phyloP scores from a whole-genome alignment of 2,797 vertebrate genomes.

The Eutrigla gurnardus region DNA sequence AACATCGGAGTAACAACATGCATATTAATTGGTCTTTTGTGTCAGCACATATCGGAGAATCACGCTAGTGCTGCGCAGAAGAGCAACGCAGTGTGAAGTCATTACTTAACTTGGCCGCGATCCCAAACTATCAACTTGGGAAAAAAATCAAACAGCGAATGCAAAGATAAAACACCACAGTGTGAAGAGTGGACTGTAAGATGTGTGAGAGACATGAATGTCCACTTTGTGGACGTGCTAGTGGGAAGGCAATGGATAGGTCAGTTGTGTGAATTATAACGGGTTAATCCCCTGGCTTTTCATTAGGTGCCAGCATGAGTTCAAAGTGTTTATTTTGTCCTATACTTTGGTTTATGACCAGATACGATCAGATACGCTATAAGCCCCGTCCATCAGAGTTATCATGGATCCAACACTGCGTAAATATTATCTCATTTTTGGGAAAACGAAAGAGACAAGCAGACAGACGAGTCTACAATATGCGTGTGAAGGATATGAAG shows the following conservation, averaged over 20 bases:
- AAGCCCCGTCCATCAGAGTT: neutral
- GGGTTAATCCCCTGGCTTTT: no score
- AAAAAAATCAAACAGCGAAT: constrained; percentile 39
- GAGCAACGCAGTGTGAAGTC: constrained; percentile 58
- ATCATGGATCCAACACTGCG: neutral
- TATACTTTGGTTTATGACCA: neutral
- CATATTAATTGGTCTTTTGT: constrained; percentile 71
- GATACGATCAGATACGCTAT: neutral
- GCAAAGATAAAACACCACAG: constrained; percentile 37
- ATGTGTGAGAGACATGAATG: constrained; percentile 6
- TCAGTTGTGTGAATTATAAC: no score
- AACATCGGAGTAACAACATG: constrained; percentile 69
- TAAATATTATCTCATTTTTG: neutral
- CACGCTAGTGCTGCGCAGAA: constrained; percentile 43
- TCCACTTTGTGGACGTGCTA: neutral
- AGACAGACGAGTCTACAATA: neutral
- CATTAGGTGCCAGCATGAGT: neutral
- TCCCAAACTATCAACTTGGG: constrained; percentile 61
- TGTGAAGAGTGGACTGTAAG: constrained; percentile 14
- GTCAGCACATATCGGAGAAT: constrained; percentile 65
- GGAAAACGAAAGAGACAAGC: neutral
- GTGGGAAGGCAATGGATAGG: neutral
- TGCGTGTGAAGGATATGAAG: no score
- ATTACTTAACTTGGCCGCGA: constrained; percentile 64
- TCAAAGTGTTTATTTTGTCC: neutral